These are phyloP conservation scores for Anguilla marmorata DNA, from an alignment of 2,797 vertebrate species.

Conservation along the genomic window DNA sequence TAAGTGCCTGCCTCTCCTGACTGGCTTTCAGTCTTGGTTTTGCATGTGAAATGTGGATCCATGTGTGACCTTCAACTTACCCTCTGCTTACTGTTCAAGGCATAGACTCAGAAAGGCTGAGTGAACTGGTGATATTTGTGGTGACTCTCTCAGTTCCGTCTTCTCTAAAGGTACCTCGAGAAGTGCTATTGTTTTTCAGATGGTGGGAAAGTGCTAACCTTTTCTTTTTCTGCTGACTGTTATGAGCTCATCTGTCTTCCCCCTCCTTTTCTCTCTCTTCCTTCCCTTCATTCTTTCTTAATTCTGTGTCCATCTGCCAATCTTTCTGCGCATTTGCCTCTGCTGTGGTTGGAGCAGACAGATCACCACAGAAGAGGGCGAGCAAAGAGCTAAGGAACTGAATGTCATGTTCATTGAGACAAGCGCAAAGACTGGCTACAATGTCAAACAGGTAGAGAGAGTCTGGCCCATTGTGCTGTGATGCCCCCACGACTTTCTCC, in stretches of 20 bases:
- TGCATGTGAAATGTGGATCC: neutral
- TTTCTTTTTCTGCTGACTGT: slow-evolving; percentile 29
- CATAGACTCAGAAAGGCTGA: neutral
- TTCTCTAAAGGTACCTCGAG: neutral
- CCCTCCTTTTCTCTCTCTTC: slow-evolving; percentile 30
- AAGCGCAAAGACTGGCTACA: slow-evolving; percentile 96
- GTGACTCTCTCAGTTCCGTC: neutral
- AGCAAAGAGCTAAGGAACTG: slow-evolving; percentile 96
- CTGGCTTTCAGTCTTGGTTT: neutral
- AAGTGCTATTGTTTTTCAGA: neutral
- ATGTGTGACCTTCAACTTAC: neutral
- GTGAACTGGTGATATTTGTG: neutral
- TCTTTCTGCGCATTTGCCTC: slow-evolving; percentile 55
- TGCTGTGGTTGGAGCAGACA: slow-evolving; percentile 81
- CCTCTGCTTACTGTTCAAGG: neutral
- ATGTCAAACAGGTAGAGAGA: slow-evolving; percentile 91
- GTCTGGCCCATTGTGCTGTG: slow-evolving; percentile 50
- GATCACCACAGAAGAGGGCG: slow-evolving; percentile 94
- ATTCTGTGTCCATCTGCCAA: slow-evolving; percentile 52
- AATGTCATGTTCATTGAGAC: slow-evolving; percentile 98
- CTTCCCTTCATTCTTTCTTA: slow-evolving; percentile 19
- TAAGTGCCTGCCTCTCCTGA: neutral
- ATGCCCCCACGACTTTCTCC: slow-evolving; percentile 23
- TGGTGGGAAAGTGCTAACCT: slow-evolving; percentile 1
- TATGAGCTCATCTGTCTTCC: slow-evolving; percentile 17